A percentile compares a stretch with the other conserved stretches of the same genome.
Evolutionary conservation across 2,888 invertebrate species (phyloP).

Genomic region (Drosophila paramelanica): DNA sequence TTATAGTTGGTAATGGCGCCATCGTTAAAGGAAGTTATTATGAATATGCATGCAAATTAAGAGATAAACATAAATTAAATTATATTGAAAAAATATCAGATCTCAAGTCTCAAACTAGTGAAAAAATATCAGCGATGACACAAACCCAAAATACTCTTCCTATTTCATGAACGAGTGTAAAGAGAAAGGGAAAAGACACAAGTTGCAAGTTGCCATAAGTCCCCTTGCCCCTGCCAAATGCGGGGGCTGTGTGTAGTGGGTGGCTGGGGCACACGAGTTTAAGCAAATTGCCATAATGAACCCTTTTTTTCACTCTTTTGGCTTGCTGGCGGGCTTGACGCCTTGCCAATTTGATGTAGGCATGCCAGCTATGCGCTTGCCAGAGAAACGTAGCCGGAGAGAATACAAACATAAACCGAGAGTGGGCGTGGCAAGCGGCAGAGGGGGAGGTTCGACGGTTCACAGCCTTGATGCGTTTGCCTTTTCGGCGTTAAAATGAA

Average conservation of each 20-base stretch:
- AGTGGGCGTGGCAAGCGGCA: conserved; percentile 3
- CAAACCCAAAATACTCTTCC: too few relatives aligned
- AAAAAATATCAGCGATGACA: too few relatives aligned
- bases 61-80: too few relatives aligned
- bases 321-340: conserved; percentile 63
- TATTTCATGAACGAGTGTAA: neutral
- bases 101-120: too few relatives aligned
- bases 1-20: too few relatives aligned
- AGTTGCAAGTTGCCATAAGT: conserved; percentile 45
- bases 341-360: conserved; percentile 80
- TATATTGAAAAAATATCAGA: too few relatives aligned
- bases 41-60: too few relatives aligned
- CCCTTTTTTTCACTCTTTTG: conserved; percentile 67
- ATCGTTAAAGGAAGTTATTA: too few relatives aligned
- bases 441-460: neutral
- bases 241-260: neutral
- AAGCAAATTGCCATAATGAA: conserved; percentile 81
- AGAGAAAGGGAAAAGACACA: conserved; percentile 44
- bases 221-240: neutral
- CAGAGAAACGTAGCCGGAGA: conserved; percentile 50
- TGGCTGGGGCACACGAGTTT: conserved; percentile 58
- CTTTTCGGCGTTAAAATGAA: conserved; percentile 81
- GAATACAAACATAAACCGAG: conserved; percentile 33
- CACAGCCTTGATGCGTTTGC: conserved; percentile 71
- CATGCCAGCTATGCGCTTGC: conserved; percentile 66